Evolutionary conservation across 2,797 vertebrate genomes (phyloP).

Genomic region (Anguilla anguilla): DNA sequence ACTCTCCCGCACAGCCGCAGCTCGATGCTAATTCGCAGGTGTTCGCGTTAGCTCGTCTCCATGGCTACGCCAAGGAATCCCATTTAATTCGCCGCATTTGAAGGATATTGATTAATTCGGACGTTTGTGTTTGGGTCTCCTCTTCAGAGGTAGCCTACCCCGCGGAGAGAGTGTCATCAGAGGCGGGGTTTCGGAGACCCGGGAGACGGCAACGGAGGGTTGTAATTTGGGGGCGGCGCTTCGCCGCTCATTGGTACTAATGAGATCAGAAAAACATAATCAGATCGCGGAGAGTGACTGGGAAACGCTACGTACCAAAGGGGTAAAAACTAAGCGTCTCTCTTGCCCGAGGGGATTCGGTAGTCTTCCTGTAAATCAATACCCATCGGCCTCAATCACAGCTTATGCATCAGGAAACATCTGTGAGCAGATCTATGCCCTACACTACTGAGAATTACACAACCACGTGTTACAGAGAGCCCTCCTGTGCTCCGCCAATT

Average conservation of each 20-base stretch:
- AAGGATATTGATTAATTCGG: slow-evolving; percentile 66
- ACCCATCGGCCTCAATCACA: neutral
- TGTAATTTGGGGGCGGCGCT: neutral
- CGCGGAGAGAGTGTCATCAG: neutral
- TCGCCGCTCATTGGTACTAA: neutral
- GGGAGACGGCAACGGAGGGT: neutral
- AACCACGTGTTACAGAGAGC: neutral
- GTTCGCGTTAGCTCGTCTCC: slow-evolving; percentile 71
- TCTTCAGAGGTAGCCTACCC: neutral
- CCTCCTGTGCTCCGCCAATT: neutral
- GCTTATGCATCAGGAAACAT: neutral
- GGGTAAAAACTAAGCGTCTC: neutral
- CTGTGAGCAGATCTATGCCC: neutral
- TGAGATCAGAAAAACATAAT: neutral
- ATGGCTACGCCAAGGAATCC: slow-evolving; percentile 72
- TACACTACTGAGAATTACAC: neutral
- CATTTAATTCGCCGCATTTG: slow-evolving; percentile 51
- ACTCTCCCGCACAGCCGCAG: slow-evolving; percentile 38
- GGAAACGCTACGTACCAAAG: neutral
- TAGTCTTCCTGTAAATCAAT: neutral
- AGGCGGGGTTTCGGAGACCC: neutral
- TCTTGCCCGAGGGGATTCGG: neutral
- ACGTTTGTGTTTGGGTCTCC: slow-evolving; percentile 37
- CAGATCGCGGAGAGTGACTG: neutral
- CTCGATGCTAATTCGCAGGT: slow-evolving; percentile 76